Base-by-base conservation (phyloP, 2,888 invertebrate species). In the Liopterus haemorrhoidalis region DNA sequence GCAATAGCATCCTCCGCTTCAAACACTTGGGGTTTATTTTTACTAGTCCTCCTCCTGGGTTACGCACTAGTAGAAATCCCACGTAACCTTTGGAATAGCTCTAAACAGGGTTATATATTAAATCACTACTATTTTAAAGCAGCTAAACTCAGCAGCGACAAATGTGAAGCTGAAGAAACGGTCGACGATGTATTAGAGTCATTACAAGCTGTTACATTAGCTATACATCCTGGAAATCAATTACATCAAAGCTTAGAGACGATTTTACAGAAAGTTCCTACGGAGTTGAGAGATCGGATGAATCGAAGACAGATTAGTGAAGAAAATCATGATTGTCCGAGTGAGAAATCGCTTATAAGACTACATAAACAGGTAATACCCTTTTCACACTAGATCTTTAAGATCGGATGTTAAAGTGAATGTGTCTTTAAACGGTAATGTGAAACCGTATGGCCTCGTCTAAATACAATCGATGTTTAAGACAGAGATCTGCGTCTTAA, bases 11-110 rank as follows among this genome's bases (percentile, higher is more conserved):
- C 97, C 3, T 93, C 96, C 11, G 97, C 99, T 2, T 95, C 95
- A 61, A 99, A 99, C 65, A 99, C 99, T 0, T 99, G 99, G 99
- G 99, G 99, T 45, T 72, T 99, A 40, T 94, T 97, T 65, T 72
- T 99, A 20, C 72, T 99, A 35, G 91, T 99, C 33, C 71, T 99
- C 15, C 72, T 99, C 50, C 76, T 99, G 14, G 91, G 89, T 19
- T 96, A 97, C 69, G 95, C 97, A 0, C 73, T 99, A 43, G 96
- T 99, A 0, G 96, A 97, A 70, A 89, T 99, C 2, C 91, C 89
- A 1, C 78, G 96, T 46, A 85, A 82, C 53, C 70, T 95, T 27
- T 99, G 96, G 94, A 85, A 91, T 61, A 82, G 84, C 57, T 85
- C 92, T 2, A 87, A 87, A 64, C 82, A 84, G 49, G 87, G 86